Percentiles rank a stretch among this genome's conserved stretches.
These are phyloP conservation scores for Meiosimyza platycephala DNA, from an alignment of 2,888 invertebrate genomes.

Conservation along the genomic window DNA sequence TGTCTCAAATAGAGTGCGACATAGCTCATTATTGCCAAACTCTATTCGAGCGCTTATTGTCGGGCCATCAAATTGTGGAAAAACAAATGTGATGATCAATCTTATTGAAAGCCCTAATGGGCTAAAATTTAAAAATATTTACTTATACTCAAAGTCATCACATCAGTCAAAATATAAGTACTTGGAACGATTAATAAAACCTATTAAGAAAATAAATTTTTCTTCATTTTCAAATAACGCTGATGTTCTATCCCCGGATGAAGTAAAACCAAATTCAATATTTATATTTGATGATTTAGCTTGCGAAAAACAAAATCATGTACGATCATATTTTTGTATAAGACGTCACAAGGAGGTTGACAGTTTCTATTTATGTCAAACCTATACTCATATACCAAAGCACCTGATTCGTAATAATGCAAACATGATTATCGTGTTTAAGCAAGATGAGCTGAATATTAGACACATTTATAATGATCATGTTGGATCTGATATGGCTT, in stretches of 20 bases:
- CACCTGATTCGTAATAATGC: not conserved
- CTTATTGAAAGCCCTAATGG: slow-evolving; percentile 44
- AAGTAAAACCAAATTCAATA: slow-evolving; percentile 40
- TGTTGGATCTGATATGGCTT: too few relatives aligned
- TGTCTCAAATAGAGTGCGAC: too few relatives aligned
- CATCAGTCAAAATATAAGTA: slow-evolving; percentile 47
- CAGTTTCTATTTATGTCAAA: slow-evolving; percentile 58
- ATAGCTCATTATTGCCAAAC: too few relatives aligned
- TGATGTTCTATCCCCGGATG: slow-evolving; percentile 13
- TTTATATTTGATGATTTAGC: too few relatives aligned
- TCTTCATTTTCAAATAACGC: slow-evolving; percentile 24
- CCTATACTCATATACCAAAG: slow-evolving; percentile 58
- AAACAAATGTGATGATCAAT: slow-evolving; percentile 57
- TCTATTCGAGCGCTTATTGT: slow-evolving; percentile 15
- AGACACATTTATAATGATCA: too few relatives aligned
- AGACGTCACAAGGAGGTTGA: slow-evolving; percentile 58
- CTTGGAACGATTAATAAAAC: slow-evolving; percentile 14
- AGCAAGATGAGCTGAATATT: too few relatives aligned
- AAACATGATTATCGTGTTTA: too few relatives aligned
- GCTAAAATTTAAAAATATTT: slow-evolving; percentile 48
- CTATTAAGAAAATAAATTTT: too few relatives aligned
- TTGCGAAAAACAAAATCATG: slow-evolving; percentile 12
- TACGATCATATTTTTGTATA: slow-evolving; percentile 55
- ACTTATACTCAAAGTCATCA: too few relatives aligned
- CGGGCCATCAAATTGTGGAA: slow-evolving; percentile 58